phyloP scores from a whole-genome alignment of 2,888 invertebrate species.

The Eucera pruinosa region DNA sequence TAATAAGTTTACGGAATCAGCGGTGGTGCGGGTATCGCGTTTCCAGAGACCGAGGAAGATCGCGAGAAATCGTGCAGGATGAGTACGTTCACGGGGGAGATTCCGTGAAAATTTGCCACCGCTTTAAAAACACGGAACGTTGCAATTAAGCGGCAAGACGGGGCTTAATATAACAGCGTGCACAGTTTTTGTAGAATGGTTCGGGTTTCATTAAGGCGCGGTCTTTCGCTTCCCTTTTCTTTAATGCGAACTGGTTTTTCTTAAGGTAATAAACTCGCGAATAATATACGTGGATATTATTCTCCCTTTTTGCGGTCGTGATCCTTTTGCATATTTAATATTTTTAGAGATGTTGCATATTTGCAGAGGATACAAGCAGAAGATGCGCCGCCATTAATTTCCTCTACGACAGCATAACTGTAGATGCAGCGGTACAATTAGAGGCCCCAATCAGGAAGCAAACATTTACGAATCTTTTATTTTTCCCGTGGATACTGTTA shows the following conservation, averaged over 20 bases:
- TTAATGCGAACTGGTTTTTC: too few relatives aligned
- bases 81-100: neutral
- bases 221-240: too few relatives aligned
- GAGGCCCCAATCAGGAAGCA: slow-evolving; percentile 14
- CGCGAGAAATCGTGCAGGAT: neutral
- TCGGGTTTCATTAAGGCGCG: too few relatives aligned
- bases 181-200: neutral
- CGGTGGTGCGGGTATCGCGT: slow-evolving; percentile 26
- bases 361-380: neutral
- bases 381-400: neutral
- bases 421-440: slow-evolving; percentile 7
- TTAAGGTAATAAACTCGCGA: neutral
- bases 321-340: neutral
- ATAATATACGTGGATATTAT: neutral
- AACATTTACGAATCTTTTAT: slow-evolving; percentile 19
- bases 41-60: slow-evolving; percentile 26
- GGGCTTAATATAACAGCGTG: too few relatives aligned
- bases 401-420: slow-evolving; percentile 17
- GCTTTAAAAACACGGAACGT: too few relatives aligned
- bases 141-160: too few relatives aligned
- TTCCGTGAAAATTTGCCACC: slow-evolving; percentile 9
- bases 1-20: slow-evolving; percentile 49
- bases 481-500: neutral
- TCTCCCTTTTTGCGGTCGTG: neutral
- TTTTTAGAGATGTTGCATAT: neutral